phyloP scores from a whole-genome alignment of 2,113 vertebrate species.

The Pithys albifrons region DNA sequence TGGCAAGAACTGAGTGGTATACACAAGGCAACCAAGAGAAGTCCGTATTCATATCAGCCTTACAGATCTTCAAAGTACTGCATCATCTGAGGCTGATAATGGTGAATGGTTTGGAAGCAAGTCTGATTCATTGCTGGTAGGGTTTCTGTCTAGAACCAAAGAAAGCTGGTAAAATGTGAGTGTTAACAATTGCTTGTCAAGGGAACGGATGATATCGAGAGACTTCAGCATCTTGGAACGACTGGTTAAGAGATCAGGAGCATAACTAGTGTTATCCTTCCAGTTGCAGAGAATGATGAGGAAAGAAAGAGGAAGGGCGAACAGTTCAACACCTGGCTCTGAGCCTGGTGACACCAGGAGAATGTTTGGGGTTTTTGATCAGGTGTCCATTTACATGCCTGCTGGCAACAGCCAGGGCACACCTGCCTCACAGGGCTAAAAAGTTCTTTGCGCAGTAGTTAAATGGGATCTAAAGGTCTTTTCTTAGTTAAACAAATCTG shows the following conservation, averaged over 20 bases:
- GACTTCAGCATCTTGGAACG: background rate
- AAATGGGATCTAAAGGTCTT: background rate
- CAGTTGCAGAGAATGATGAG: background rate
- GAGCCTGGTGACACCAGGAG: background rate
- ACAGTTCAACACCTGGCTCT: background rate
- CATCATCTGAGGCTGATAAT: background rate
- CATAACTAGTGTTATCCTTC: background rate
- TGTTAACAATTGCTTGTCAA: background rate
- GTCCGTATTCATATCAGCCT: background rate
- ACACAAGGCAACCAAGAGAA: background rate
- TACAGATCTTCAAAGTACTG: background rate
- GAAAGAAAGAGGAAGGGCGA: background rate
- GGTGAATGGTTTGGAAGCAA: background rate
- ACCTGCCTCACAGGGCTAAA: background rate
- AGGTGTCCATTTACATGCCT: background rate
- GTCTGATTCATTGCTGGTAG: background rate
- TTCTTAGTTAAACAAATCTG: background rate
- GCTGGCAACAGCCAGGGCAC: background rate
- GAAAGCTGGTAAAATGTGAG: slow-evolving; percentile 2
- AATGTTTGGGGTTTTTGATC: background rate
- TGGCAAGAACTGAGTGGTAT: background rate
- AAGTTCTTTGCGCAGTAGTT: background rate
- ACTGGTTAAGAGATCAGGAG: background rate
- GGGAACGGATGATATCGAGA: background rate
- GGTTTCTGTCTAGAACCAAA: background rate